Evolutionary conservation across 2,113 vertebrate genomes (phyloP).

Genomic region (Erythrolamprus reginae): DNA sequence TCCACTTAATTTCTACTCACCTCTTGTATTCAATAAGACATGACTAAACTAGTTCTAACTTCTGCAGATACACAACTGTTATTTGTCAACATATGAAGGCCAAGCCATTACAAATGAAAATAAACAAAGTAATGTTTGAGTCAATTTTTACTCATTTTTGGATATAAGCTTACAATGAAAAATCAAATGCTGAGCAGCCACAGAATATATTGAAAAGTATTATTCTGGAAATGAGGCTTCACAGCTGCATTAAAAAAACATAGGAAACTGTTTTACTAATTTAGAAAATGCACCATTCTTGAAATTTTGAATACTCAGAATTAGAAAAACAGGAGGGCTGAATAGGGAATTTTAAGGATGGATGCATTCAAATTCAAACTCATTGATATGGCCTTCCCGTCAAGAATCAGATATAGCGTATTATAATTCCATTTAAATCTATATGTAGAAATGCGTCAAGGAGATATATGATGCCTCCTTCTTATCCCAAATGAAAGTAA

Average conservation of each 20-base stretch:
- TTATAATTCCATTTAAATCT: neutral
- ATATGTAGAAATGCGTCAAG: neutral
- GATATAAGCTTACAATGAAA: neutral
- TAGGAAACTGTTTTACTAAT: neutral
- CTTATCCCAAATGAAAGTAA: neutral
- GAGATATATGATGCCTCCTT: neutral
- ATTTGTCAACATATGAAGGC: neutral
- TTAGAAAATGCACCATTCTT: neutral
- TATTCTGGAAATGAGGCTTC: neutral
- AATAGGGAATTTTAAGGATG: neutral
- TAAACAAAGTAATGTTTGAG: neutral
- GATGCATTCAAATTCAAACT: neutral
- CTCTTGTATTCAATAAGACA: neutral
- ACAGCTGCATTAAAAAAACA: neutral
- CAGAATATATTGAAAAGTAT: neutral
- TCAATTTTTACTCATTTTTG: neutral
- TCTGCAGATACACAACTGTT: neutral
- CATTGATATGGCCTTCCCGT: neutral
- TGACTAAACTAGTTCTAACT: neutral
- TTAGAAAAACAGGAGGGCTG: neutral
- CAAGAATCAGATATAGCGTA: neutral
- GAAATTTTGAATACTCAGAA: neutral
- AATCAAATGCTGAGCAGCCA: neutral
- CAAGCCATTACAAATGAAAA: neutral
- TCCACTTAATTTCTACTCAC: neutral